Conservation (phyloP, 2,888 invertebrate genomes). For the Campoplex capitator region DNA sequence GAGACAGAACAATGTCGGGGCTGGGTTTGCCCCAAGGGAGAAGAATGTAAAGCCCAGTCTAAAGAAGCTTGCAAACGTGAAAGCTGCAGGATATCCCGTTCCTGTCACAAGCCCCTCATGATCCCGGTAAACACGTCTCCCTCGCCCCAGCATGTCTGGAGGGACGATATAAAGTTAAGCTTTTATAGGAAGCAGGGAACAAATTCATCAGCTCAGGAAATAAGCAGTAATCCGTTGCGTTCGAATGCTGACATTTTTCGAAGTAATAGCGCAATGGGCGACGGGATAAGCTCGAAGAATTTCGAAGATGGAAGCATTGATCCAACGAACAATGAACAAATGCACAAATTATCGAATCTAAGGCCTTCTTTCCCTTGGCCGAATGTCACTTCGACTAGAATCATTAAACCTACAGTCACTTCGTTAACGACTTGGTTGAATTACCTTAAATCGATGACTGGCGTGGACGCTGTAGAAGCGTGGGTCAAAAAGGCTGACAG, state of each 20-base stretch:
- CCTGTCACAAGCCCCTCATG: constrained; percentile 69
- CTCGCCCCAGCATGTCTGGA: constrained; percentile 40
- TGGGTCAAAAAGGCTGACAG: constrained; percentile 74
- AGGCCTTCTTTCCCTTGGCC: constrained; percentile 22
- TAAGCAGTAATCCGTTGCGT: neutral
- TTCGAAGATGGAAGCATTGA: constrained; percentile 3
- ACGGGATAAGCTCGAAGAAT: constrained; percentile 14
- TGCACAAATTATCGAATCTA: constrained; percentile 20
- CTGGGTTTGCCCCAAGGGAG: constrained; percentile 78
- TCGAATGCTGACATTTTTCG: neutral
- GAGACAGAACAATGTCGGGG: constrained; percentile 75
- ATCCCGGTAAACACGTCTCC: constrained; percentile 12
- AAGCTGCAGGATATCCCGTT: constrained; percentile 73
- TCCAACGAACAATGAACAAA: constrained; percentile 39
- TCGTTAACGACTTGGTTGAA: constrained; percentile 73
- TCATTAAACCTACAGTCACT: constrained; percentile 53
- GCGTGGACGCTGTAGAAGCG: constrained; percentile 73
- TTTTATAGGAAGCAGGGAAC: constrained; percentile 38
- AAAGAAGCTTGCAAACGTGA: constrained; percentile 69
- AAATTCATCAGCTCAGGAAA: constrained; percentile 15
- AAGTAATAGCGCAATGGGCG: neutral
- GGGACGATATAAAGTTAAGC: constrained; percentile 41
- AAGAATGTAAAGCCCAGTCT: constrained; percentile 71
- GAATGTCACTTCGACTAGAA: constrained; percentile 35
- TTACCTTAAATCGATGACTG: constrained; percentile 73